phyloP scores from a whole-genome alignment of 1,140 invertebrate species.

The Trigoniulus corallinus region DNA sequence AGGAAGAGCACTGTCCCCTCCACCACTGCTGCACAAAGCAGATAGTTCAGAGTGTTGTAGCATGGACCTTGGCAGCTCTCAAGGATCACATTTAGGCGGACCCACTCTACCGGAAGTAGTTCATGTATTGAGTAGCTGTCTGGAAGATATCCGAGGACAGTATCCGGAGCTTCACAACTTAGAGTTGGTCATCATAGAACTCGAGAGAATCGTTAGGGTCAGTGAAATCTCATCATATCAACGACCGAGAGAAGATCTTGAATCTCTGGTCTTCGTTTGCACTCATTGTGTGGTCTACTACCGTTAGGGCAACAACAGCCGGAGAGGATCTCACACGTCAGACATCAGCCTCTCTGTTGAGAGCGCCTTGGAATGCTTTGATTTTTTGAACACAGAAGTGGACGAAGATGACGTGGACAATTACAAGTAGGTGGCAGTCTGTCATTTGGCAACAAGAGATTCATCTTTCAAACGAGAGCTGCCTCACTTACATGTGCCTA shows the following conservation, averaged over 20 bases:
- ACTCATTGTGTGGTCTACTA: not conserved
- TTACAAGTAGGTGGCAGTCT: too few relatives aligned
- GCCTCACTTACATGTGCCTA: too few relatives aligned
- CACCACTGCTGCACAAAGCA: not conserved
- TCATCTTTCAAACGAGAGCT: too few relatives aligned
- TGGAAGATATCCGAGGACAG: conserved; percentile 34
- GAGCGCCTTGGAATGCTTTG: conserved; percentile 35
- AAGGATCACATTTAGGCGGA: not conserved
- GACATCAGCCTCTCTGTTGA: conserved; percentile 34
- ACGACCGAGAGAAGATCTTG: not conserved
- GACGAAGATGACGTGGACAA: conserved; percentile 19
- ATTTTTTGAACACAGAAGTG: conserved; percentile 34
- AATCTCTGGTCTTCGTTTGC: not conserved
- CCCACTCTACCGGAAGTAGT: conserved; percentile 13
- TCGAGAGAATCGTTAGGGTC: conserved; percentile 27
- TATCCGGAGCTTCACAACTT: conserved; percentile 29
- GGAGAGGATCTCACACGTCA: conserved; percentile 23
- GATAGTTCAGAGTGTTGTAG: conserved; percentile 9
- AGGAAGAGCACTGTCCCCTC: not conserved
- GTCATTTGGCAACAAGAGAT: too few relatives aligned
- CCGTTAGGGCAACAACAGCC: not conserved
- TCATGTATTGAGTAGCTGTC: conserved; percentile 13
- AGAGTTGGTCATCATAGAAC: conserved; percentile 24
- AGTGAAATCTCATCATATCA: conserved; percentile 13
- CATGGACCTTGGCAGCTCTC: not conserved